Evolutionary conservation across 2,888 invertebrate genomes (phyloP).

Genomic region (Acrobasis suavella): DNA sequence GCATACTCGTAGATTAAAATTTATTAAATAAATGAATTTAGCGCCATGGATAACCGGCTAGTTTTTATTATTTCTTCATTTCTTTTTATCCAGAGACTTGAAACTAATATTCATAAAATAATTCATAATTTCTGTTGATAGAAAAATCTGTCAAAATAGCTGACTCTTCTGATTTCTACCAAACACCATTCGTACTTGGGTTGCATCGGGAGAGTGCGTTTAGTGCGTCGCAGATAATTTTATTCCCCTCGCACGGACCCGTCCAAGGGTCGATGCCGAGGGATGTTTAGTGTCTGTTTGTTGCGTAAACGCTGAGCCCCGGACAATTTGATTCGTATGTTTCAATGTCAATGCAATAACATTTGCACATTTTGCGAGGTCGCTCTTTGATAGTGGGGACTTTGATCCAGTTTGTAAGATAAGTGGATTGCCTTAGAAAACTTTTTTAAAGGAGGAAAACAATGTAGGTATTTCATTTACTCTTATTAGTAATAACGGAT

Average conservation of each 20-base stretch:
- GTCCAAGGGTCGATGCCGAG: conserved; percentile 50
- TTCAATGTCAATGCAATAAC: conserved; percentile 54
- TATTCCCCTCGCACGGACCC: conserved; percentile 63
- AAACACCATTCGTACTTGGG: conserved; percentile 44
- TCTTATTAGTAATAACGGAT: too few species aligned
- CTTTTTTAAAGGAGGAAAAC: neutral
- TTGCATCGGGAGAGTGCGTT: conserved; percentile 52
- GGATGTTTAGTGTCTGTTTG: conserved; percentile 64
- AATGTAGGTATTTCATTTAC: neutral
- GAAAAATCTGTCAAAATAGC: neutral
- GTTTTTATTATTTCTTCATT: too few species aligned
- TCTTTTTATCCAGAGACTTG: too few species aligned
- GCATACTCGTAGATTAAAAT: too few species aligned
- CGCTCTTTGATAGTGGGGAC: conserved; percentile 22
- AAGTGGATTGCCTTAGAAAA: conserved; percentile 5
- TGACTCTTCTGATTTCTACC: conserved; percentile 40
- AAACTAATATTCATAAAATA: too few species aligned
- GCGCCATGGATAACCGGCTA: too few species aligned
- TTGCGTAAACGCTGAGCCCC: conserved; percentile 67
- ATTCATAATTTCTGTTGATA: too few species aligned
- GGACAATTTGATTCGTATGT: conserved; percentile 68
- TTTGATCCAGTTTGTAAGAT: conserved; percentile 23
- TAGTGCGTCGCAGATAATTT: conserved; percentile 64
- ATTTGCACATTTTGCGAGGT: conserved; percentile 39
- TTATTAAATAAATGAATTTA: too few species aligned